Evolutionary conservation across 2,113 vertebrate genomes (phyloP).

Genomic region (Egretta garzetta): DNA sequence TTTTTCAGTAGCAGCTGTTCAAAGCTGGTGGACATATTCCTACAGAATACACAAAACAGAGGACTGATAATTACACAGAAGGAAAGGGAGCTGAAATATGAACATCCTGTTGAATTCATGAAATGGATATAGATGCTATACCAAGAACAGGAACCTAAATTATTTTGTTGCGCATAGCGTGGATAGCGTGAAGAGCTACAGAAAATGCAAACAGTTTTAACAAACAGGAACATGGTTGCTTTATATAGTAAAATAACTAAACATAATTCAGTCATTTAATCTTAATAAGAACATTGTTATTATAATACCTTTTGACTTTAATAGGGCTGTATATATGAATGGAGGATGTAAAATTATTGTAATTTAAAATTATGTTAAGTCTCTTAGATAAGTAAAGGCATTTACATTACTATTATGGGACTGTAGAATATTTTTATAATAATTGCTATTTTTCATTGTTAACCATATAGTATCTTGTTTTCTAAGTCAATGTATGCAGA

Average conservation of each 20-base stretch:
- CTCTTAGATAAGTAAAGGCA: constrained; percentile 70
- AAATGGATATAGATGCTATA: constrained; percentile 2
- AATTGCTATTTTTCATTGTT: constrained; percentile 77
- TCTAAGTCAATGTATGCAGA: constrained; percentile 68
- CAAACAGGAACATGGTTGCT: constrained; percentile 55
- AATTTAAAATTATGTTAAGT: constrained; percentile 76
- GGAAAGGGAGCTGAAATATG: constrained; percentile 21
- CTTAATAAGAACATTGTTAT: constrained; percentile 71
- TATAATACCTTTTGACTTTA: constrained; percentile 73
- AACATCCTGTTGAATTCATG: constrained; percentile 55
- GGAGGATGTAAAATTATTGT: constrained; percentile 67
- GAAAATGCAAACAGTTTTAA: constrained; percentile 54
- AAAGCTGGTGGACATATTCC: constrained; percentile 14
- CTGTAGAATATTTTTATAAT: constrained; percentile 77
- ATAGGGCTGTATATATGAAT: constrained; percentile 67
- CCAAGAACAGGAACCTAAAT: not conserved
- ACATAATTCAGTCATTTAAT: constrained; percentile 74
- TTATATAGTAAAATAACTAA: constrained; percentile 53
- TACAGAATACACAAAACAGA: not conserved
- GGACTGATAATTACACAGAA: constrained; percentile 32
- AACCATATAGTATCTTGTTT: constrained; percentile 72
- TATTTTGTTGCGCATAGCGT: not conserved
- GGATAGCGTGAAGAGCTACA: constrained; percentile 29
- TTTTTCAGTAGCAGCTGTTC: constrained; percentile 34
- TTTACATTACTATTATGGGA: constrained; percentile 70